These are phyloP conservation scores for Microplitis mediator DNA, from an alignment of 1,140 invertebrate species.

Conservation along the genomic window DNA sequence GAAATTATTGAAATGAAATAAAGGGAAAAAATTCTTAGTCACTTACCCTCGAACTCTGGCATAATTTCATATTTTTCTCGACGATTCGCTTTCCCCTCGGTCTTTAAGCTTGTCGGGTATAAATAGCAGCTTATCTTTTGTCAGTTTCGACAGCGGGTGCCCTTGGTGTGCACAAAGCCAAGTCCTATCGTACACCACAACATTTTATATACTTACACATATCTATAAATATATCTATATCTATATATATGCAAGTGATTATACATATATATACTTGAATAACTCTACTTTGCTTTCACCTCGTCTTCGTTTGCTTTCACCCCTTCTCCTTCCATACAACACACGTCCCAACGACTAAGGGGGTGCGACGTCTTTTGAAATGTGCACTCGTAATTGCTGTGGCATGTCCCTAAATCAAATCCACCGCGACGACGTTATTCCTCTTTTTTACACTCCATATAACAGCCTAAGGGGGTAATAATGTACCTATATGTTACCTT, in stretches of 20 bases:
- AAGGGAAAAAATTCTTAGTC: not conserved
- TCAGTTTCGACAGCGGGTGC: conserved; percentile 46
- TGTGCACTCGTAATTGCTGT: conserved; percentile 49
- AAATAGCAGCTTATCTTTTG: conserved; percentile 55
- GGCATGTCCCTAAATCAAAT: conserved; percentile 48
- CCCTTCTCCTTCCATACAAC: conserved; percentile 2
- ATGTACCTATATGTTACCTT: not conserved
- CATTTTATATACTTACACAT: not conserved
- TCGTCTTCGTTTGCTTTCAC: conserved; percentile 2
- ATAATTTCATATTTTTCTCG: conserved; percentile 6
- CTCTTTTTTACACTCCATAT: not conserved
- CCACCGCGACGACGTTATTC: conserved; percentile 1
- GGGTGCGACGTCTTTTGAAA: conserved; percentile 41
- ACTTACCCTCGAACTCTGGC: not conserved
- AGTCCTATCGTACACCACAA: conserved; percentile 26
- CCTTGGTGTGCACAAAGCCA: conserved; percentile 43
- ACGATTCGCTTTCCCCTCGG: conserved; percentile 13
- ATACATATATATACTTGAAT: conserved; percentile 16
- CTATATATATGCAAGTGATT: conserved; percentile 27
- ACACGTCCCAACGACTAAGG: not conserved
- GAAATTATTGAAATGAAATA: no score
- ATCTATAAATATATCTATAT: conserved; percentile 31
- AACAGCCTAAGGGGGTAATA: not conserved
- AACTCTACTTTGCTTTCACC: not conserved
- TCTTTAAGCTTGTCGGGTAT: conserved; percentile 47